Percentiles rank a stretch among this genome's conserved stretches.
These are phyloP conservation scores for Luscinia luscinia DNA, from an alignment of 2,797 vertebrate genomes.

Conservation along the genomic window DNA sequence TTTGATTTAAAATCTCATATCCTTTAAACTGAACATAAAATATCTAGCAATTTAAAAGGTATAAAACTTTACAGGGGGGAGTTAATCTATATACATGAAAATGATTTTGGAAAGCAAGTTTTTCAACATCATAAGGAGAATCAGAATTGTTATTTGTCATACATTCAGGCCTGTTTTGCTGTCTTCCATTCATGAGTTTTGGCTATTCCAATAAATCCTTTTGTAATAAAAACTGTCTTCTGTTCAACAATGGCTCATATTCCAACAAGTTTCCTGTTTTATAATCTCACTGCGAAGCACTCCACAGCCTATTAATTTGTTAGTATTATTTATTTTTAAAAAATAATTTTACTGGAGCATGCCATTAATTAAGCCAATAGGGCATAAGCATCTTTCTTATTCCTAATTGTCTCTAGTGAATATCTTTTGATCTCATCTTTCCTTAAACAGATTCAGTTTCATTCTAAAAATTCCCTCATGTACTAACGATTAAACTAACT, in stretches of 20 bases:
- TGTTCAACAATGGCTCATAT: not conserved
- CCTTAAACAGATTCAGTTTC: not conserved
- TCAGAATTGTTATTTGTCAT: not conserved
- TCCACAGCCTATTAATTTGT: not conserved
- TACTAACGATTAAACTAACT: conserved; percentile 34
- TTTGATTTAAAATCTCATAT: not conserved
- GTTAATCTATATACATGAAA: not conserved
- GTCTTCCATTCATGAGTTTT: not conserved
- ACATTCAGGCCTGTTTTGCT: not conserved
- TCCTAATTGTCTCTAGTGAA: not conserved
- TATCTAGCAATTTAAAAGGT: not conserved
- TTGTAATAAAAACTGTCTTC: not conserved
- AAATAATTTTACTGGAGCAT: not conserved
- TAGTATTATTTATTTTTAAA: not conserved
- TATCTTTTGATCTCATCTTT: conserved; percentile 9
- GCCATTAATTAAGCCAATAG: not conserved
- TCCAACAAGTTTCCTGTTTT: not conserved
- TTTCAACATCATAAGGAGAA: not conserved
- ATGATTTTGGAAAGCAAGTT: not conserved
- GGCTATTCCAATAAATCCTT: not conserved
- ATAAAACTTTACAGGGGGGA: not conserved
- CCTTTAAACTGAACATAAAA: not conserved
- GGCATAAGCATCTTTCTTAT: not conserved
- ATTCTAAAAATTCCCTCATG: not conserved
- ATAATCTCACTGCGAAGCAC: not conserved